phyloP scores from a whole-genome alignment of 2,797 vertebrate genomes.

The Coregonus ussuriensis region DNA sequence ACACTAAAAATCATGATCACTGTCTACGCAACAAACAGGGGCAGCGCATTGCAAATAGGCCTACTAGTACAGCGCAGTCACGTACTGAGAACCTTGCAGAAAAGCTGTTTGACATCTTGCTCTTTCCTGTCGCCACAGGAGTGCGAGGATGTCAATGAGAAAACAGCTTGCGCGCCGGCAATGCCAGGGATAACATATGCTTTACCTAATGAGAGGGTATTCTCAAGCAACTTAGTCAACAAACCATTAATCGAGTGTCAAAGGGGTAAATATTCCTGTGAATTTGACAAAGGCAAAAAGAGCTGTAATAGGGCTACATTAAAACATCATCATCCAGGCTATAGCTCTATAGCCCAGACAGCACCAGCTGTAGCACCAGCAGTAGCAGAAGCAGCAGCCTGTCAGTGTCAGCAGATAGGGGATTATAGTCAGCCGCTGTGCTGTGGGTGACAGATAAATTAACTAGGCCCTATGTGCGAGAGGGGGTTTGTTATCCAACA shows the following conservation, averaged over 20 bases:
- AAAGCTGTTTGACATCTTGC: conserved; percentile 23
- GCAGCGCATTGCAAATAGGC: conserved; percentile 1
- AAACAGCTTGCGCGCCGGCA: conserved; percentile 59
- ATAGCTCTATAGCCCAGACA: conserved; percentile 15
- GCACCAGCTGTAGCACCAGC: conserved; percentile 33
- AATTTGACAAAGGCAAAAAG: conserved; percentile 64
- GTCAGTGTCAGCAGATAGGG: conserved; percentile 40
- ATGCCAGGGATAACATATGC: conserved; percentile 63
- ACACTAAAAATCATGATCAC: neutral
- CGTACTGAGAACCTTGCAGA: neutral
- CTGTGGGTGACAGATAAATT: conserved; percentile 55
- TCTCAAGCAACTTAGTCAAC: conserved; percentile 69
- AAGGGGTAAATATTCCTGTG: conserved; percentile 61
- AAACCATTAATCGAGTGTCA: conserved; percentile 69
- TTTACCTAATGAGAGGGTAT: conserved; percentile 67
- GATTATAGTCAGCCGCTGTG: conserved; percentile 35
- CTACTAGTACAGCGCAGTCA: neutral
- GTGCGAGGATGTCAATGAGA: conserved; percentile 50
- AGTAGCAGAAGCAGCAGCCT: conserved; percentile 25
- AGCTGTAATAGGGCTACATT: conserved; percentile 63
- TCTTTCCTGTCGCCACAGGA: conserved; percentile 42
- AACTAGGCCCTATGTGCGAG: conserved; percentile 22
- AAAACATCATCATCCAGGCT: conserved; percentile 60
- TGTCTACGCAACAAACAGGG: neutral
- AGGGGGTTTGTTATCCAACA: conserved; percentile 20